Evolutionary conservation across 2,888 invertebrate genomes (phyloP), one percentile per base, ranked within the genome.

Genomic region (Linnaemya tessellans): DNA sequence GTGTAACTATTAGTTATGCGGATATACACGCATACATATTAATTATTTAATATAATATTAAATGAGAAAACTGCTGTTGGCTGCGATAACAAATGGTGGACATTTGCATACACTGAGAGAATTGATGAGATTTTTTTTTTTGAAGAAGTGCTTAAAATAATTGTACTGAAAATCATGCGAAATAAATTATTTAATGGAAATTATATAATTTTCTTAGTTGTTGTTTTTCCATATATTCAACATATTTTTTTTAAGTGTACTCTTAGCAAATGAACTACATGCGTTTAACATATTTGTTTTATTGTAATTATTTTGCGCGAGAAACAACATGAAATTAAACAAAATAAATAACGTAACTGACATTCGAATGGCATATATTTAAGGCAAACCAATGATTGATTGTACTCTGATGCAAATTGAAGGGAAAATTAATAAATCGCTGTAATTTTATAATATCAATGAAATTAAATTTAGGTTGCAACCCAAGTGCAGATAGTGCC

Each of bases 381-480:
- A 35, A 77, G 25, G n/a, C 7, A 77, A 58, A 58, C 30, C 41
- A 38, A 41, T 51, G 49, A 68, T 68, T 78, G 60, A 78, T 78
- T 78, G 68, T 60, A 9, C 3, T n/a, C 38, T 38, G 22, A 51
- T 60, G 58, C 25, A 68, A 60, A 68, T 18, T 46, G 46, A 73
- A 20, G 25, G 9, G 15, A 73, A 35, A n/a, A 2, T 58, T 10
- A 46, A 35, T 15, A 9, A 4, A 46, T 60, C 15, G 10, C 15
- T n/a, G 3, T 20, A 65, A 65, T 46, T 56, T 18, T 56, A 67
- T 56, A 11, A 7, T 11, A 71, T 20, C 18, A 18, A 11, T 30
- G 18, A 9, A 30, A 58, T 0, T 13, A 41, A 25, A 38, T 60
- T 60, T 18, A 18, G 35, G 18, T 43, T 43, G n/a, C 13, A 43